Evolutionary conservation across 2,113 vertebrate species (phyloP).

Genomic region (Cariama cristata): DNA sequence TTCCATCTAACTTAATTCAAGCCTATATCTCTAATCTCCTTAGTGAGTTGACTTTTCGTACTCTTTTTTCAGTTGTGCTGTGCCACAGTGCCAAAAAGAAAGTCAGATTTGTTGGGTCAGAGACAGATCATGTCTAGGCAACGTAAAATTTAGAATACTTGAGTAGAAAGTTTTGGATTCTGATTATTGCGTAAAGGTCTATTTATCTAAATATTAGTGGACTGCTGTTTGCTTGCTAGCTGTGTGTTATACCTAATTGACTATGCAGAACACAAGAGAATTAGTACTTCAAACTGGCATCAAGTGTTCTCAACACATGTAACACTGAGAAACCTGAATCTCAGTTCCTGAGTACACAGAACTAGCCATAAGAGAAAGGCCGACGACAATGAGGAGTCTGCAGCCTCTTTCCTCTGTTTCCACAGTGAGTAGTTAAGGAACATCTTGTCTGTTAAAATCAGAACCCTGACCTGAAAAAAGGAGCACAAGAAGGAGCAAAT

Average conservation of each 20-base stretch:
- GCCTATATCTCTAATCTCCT: background rate
- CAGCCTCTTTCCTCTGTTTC: background rate
- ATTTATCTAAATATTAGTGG: background rate
- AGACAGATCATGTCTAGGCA: fast-evolving
- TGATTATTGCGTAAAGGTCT: background rate
- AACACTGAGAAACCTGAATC: background rate
- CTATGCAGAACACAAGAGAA: background rate
- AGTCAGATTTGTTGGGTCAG: background rate
- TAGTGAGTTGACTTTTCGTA: background rate
- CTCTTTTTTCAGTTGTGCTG: fast-evolving
- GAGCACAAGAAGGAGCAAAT: background rate
- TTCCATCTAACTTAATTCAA: background rate
- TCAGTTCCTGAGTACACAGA: background rate
- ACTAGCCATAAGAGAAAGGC: background rate
- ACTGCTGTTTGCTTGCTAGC: background rate
- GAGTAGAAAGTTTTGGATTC: background rate
- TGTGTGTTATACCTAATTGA: background rate
- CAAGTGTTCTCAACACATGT: background rate
- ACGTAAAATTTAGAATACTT: background rate
- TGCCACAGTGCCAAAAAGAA: background rate
- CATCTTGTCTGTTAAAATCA: background rate
- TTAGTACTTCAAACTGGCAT: background rate
- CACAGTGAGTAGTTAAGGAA: background rate
- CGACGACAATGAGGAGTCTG: background rate
- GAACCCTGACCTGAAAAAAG: background rate